These are phyloP conservation scores for Eremophila alpestris DNA, from an alignment of 2,797 vertebrate species.

Conservation along the genomic window DNA sequence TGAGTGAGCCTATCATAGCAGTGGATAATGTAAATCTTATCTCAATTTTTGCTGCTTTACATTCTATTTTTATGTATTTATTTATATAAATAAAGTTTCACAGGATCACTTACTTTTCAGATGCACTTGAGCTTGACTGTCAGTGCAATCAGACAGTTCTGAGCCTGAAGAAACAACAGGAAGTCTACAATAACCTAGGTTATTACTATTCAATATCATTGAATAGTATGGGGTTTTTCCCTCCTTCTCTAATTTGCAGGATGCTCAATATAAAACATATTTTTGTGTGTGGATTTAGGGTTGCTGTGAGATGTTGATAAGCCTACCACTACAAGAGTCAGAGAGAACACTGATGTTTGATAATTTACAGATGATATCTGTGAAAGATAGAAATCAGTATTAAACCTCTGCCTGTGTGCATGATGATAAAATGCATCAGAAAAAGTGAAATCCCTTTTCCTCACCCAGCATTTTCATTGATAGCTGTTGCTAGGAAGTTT, in stretches of 20 bases:
- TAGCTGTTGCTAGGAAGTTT: neutral
- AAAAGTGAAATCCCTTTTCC: neutral
- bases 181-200: neutral
- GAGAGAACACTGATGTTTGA: neutral
- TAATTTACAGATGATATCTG: neutral
- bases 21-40: neutral
- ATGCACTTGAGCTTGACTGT: neutral
- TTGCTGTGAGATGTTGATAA: neutral
- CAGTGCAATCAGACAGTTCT: neutral
- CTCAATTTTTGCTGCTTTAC: neutral
- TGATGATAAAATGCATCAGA: neutral
- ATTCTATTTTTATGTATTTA: neutral
- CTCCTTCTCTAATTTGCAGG: neutral
- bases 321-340: neutral
- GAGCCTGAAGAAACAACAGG: neutral
- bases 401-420: neutral
- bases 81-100: neutral
- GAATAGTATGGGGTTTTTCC: accelerated
- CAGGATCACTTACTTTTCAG: neutral
- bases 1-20: neutral
- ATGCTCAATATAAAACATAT: neutral
- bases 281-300: neutral
- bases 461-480: neutral
- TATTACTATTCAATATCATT: neutral
- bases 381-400: neutral